Percentiles rank a stretch among this genome's conserved stretches.
phyloP scores from a whole-genome alignment of 2,797 vertebrate species.

The Cryptoprocta ferox region DNA sequence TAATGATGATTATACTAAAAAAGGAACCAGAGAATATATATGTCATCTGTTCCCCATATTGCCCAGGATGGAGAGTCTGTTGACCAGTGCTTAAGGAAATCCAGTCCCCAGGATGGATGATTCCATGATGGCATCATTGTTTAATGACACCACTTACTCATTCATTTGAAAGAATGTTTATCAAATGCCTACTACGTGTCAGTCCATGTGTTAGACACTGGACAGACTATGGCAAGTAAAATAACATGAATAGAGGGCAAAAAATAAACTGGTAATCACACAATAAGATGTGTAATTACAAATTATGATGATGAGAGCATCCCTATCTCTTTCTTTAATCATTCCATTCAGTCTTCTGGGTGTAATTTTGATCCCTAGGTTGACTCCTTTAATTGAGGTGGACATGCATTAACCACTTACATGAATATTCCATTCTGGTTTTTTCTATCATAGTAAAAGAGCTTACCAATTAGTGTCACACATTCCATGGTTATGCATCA shows the following conservation, averaged over 20 bases:
- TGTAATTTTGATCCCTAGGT: background rate
- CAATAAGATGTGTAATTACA: background rate
- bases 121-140: background rate
- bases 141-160: background rate
- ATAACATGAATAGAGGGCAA: background rate
- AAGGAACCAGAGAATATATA: background rate
- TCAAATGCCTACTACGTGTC: background rate
- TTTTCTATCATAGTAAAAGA: background rate
- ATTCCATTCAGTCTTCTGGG: background rate
- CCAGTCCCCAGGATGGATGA: background rate
- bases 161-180: background rate
- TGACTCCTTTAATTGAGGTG: constrained; percentile 25
- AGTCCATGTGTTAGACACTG: background rate
- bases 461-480: background rate
- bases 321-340: background rate
- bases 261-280: background rate
- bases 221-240: background rate
- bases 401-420: background rate
- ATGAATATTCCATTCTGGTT: constrained; percentile 24
- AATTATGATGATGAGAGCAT: background rate
- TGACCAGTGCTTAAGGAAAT: background rate
- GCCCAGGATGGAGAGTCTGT: background rate
- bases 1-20: background rate
- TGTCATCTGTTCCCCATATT: background rate
- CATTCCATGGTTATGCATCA: background rate